Evolutionary conservation across 2,113 vertebrate species (phyloP).

Genomic region (Oceanodroma tethys): DNA sequence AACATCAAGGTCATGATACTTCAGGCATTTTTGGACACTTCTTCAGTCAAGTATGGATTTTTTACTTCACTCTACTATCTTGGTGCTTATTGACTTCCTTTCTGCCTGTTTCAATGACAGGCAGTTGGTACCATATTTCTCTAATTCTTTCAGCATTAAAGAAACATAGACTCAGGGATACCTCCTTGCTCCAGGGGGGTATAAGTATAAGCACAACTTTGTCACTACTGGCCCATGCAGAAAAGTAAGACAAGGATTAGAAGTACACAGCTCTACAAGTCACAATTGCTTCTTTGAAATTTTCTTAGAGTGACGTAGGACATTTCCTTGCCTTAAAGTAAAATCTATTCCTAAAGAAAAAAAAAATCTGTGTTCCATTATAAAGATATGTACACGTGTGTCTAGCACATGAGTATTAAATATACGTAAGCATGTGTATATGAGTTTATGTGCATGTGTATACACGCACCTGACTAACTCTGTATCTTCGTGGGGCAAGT

Average conservation of each 20-base stretch:
- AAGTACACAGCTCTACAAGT: not conserved
- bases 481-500: not conserved
- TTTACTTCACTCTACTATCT: not conserved
- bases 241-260: not conserved
- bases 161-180: not conserved
- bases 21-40: not conserved
- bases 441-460: not conserved
- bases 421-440: rapidly evolving
- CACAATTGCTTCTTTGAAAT: not conserved
- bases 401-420: rapidly evolving
- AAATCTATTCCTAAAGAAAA: not conserved
- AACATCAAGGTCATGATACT: not conserved
- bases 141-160: not conserved
- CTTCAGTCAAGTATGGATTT: conserved; percentile 11
- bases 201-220: not conserved
- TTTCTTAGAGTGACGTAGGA: not conserved
- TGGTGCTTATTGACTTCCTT: conserved; percentile 14
- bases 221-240: not conserved
- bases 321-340: not conserved
- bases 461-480: not conserved
- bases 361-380: not conserved
- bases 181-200: not conserved
- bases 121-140: not conserved
- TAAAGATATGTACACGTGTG: rapidly evolving
- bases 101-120: not conserved